Conservation (phyloP, 92 coral and sea anemone genomes). For the Nematostella vectensis region DNA sequence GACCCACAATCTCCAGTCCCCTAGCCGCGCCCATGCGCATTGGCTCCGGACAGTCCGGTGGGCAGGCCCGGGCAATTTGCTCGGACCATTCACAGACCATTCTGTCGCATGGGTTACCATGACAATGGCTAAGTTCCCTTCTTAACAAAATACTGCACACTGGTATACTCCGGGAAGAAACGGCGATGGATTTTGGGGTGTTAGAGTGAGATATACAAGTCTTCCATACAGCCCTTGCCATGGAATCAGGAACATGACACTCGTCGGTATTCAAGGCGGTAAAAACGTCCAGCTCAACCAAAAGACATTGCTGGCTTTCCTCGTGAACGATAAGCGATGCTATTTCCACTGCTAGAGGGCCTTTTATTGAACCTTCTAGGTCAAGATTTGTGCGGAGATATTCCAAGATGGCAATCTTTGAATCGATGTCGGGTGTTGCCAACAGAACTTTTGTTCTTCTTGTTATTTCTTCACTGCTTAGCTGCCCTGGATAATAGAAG, state of each 20-base stretch:
- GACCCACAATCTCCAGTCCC: constrained; percentile 33
- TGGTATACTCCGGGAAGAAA: constrained; percentile 42
- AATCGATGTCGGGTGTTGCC: constrained; percentile 15
- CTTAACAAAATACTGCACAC: constrained; percentile 33
- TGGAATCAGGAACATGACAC: not conserved
- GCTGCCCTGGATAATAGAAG: too few relatives aligned
- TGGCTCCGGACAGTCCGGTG: constrained; percentile 44
- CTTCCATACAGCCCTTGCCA: constrained; percentile 21
- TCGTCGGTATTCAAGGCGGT: constrained; percentile 6
- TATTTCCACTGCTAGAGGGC: constrained; percentile 1
- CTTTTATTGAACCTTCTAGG: not conserved
- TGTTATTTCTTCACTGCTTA: too few relatives aligned
- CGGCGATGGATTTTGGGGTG: constrained; percentile 36
- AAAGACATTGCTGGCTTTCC: constrained; percentile 41
- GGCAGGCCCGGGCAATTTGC: constrained; percentile 15
- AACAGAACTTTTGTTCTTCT: too few relatives aligned
- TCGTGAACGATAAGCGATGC: constrained; percentile 34
- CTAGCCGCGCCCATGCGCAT: constrained; percentile 39
- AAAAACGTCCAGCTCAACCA: constrained; percentile 36
- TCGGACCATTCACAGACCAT: constrained; percentile 40
- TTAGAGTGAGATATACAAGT: constrained; percentile 16
- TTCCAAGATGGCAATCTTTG: constrained; percentile 30
- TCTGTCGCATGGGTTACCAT: too few relatives aligned
- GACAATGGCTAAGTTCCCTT: not conserved
- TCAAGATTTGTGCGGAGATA: constrained; percentile 9